Base-by-base conservation (phyloP, 2,888 invertebrate species). In the Hybos culiciformis region DNA sequence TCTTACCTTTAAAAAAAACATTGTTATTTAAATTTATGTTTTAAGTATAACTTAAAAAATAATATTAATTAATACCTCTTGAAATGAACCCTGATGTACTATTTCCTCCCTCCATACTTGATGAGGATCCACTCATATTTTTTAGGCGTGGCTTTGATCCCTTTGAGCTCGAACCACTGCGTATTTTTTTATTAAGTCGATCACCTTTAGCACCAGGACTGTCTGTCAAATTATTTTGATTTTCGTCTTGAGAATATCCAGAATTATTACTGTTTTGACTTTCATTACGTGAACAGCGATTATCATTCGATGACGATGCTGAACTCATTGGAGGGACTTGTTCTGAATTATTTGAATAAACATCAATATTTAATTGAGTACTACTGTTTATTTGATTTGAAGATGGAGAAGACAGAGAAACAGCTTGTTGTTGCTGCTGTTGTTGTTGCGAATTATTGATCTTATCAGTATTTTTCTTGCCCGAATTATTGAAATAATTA, bases 61-160 rank as follows among this genome's bases (percentile, higher is more conserved):
- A 51, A 8, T 44, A 17, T 34, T 31, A 45, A 45, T 41, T 56
- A 59, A 55, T 61, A 72, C 72, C 73, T 68, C 73, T 68, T 52
- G 72, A 72, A 55, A 73, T 69, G 53, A 72, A 72, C 23, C 73
- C 72, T 41, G 73, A 72, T 49, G 70, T 70, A 45, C 69, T 68
- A 50, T 67, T 69, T 48, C 67, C 68, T 46, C 68, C 68, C 44
- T 72, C 71, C 50, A 69, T 68, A 55, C 71, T 72, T 42, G 61
- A 62, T 19, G 53, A 53, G 24, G 59, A 63, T 44, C 59, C 60
- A 2, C 61, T 58, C 47, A 64, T 58, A 45, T 62, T 66, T 61
- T 67, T 66, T 56, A 66, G 61, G 37, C 67, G 61, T 15, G 66
- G 64, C 49, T 67, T 66, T 8, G 61, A 58, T 20, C 63, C 59